Percentiles rank a stretch among this genome's conserved stretches.
Conservation (phyloP, 2,113 vertebrate genomes). For the Acrocephalus kingi region DNA sequence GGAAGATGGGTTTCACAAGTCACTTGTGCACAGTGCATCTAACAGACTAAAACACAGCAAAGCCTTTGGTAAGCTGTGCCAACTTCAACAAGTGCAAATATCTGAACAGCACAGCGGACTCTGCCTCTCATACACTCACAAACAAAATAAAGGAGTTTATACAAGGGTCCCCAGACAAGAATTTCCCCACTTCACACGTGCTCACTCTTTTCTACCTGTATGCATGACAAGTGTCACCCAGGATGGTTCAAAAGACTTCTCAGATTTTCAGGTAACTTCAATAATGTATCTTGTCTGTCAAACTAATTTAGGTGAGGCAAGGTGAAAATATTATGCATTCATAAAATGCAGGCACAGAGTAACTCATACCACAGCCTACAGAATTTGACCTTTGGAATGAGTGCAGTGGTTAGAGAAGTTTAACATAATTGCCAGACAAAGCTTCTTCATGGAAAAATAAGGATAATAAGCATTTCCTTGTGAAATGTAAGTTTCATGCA, state of each 20-base stretch:
- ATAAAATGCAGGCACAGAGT: not conserved
- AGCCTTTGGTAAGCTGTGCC: not conserved
- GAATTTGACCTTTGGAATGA: constrained; percentile 3
- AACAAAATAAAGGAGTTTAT: not conserved
- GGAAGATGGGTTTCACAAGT: not conserved
- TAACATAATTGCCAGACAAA: not conserved
- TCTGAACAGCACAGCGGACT: not conserved
- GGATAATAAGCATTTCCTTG: not conserved
- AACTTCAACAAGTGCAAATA: not conserved
- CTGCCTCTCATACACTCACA: not conserved
- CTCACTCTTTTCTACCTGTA: not conserved
- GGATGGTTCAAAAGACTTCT: not conserved
- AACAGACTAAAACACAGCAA: not conserved
- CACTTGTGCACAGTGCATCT: not conserved
- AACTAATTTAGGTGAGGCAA: not conserved
- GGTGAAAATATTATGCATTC: not conserved
- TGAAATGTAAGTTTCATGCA: not conserved
- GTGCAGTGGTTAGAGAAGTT: not conserved
- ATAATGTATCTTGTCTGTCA: not conserved
- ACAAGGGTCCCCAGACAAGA: not conserved
- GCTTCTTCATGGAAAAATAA: not conserved
- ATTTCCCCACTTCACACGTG: not conserved
- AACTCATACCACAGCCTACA: not conserved
- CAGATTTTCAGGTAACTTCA: not conserved
- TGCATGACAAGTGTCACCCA: not conserved